These are phyloP conservation scores for Hoplostethus mediterraneus DNA, from an alignment of 2,797 vertebrate genomes.

Conservation along the genomic window DNA sequence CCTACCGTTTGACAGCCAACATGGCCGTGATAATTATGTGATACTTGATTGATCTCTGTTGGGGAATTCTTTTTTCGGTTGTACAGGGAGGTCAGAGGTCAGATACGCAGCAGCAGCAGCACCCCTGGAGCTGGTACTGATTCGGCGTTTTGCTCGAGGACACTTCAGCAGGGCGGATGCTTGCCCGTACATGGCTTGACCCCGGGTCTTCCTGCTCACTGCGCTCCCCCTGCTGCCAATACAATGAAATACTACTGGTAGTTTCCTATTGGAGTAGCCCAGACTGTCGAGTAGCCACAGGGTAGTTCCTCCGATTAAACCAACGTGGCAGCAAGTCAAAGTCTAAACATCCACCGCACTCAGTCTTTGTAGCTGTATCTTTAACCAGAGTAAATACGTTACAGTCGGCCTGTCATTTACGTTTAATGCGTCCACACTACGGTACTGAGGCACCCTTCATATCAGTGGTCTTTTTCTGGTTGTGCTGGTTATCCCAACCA, in stretches of 20 bases:
- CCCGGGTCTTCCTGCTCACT: neutral
- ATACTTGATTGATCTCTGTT: no score
- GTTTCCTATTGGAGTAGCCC: neutral
- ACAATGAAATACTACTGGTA: neutral
- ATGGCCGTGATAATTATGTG: no score
- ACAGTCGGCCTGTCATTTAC: conserved; percentile 18
- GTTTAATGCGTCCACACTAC: conserved; percentile 10
- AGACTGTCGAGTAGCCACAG: neutral
- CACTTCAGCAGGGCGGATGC: no score
- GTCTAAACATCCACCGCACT: conserved; percentile 1
- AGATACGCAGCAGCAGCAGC: no score
- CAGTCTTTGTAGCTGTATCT: neutral
- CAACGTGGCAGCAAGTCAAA: neutral
- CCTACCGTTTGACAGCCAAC: no score
- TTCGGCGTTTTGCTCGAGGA: no score
- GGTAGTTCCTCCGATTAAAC: neutral
- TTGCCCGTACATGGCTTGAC: neutral
- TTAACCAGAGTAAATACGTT: conserved; percentile 29
- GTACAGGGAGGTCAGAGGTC: no score
- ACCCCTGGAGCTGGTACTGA: no score
- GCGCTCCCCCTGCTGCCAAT: neutral
- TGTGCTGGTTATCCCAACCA: conserved; percentile 29
- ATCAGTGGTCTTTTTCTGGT: conserved; percentile 36
- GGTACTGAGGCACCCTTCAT: conserved; percentile 14
- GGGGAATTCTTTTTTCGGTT: no score